Percentiles rank a stretch among this genome's conserved stretches.
phyloP scores from a whole-genome alignment of 2,888 invertebrate species.

The Hypomecis atomaria region DNA sequence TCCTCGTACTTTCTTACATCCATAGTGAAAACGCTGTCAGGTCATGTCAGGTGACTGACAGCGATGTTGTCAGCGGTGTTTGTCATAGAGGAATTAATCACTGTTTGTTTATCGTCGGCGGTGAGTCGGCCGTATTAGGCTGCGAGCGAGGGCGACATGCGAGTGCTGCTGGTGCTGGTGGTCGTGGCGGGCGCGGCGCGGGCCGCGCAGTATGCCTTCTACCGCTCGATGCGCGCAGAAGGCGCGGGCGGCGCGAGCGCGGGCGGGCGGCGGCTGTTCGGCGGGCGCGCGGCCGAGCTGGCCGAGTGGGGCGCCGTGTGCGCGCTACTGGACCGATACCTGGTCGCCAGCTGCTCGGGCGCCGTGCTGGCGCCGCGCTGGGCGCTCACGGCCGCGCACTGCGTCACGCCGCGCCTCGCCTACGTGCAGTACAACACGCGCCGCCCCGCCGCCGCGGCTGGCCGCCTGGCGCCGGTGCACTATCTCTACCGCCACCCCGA shows the following conservation, averaged over 20 bases:
- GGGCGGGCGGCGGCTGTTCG: constrained; percentile 65
- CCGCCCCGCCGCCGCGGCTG: constrained; percentile 48
- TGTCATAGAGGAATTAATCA: too few relatives aligned
- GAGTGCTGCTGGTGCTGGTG: constrained; percentile 21
- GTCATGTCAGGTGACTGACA: too few relatives aligned
- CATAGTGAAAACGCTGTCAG: too few relatives aligned
- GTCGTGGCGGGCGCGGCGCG: constrained; percentile 19
- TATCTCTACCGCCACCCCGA: constrained; percentile 68
- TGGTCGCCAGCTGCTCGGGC: constrained; percentile 65
- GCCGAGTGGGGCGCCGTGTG: constrained; percentile 56
- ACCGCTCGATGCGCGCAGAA: constrained; percentile 46
- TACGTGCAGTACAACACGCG: constrained; percentile 68
- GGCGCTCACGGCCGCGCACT: constrained; percentile 77
- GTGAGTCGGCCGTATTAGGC: background rate
- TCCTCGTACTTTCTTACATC: too few relatives aligned
- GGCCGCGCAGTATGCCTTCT: constrained; percentile 53
- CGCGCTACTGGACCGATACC: constrained; percentile 66
- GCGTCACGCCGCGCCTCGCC: constrained; percentile 59
- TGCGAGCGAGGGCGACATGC: background rate
- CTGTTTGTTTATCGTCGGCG: too few relatives aligned
- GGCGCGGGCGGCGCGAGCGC: constrained; percentile 19
- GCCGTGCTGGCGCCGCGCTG: constrained; percentile 64
- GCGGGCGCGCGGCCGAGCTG: constrained; percentile 55
- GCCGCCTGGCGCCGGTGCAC: constrained; percentile 55
- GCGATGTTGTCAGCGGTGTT: too few relatives aligned